phyloP scores from a whole-genome alignment of 2,113 vertebrate genomes.

The Dendrocopos noguchii region DNA sequence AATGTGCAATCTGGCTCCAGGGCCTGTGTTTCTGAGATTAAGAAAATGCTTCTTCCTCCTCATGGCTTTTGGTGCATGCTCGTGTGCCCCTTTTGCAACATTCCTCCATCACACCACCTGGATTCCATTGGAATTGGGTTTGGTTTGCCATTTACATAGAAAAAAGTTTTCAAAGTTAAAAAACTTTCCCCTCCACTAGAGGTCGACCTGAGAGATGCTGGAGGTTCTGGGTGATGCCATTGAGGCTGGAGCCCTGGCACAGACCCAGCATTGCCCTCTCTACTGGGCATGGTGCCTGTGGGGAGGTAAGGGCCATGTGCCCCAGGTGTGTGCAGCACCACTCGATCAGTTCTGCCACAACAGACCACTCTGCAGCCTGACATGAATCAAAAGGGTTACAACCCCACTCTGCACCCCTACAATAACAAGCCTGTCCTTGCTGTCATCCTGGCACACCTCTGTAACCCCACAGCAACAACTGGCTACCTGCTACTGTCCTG shows the following conservation, averaged over 20 bases:
- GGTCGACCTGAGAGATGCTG: accelerated
- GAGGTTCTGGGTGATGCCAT: accelerated
- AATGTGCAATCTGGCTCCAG: neutral
- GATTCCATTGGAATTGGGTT: neutral
- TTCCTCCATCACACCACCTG: neutral
- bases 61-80: accelerated
- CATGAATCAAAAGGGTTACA: neutral
- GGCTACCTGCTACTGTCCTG: neutral
- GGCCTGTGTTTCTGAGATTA: neutral
- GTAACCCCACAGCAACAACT: neutral
- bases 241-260: accelerated
- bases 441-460: accelerated
- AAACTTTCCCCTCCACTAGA: neutral
- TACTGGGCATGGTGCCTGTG: accelerated
- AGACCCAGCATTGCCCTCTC: neutral
- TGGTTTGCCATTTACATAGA: neutral
- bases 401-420: neutral
- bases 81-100: neutral
- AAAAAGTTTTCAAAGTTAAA: neutral
- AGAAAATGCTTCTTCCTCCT: neutral
- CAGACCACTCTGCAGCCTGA: neutral
- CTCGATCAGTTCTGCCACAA: neutral
- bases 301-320: neutral
- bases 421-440: neutral
- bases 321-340: neutral